phyloP scores from a whole-genome alignment of 2,113 vertebrate species.

The Martes martes region DNA sequence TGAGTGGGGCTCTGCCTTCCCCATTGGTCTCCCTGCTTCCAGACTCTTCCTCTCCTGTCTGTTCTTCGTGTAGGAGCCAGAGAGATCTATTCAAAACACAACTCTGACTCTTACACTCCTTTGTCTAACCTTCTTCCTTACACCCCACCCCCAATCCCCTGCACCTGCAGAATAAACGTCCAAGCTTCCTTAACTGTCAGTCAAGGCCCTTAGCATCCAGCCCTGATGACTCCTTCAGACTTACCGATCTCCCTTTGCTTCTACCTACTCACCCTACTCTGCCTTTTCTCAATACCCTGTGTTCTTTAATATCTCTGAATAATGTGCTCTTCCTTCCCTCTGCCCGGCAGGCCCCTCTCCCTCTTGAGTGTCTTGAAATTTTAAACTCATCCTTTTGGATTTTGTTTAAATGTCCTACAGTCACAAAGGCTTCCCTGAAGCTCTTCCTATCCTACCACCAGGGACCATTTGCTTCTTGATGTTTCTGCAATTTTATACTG shows the following conservation, averaged over 20 bases:
- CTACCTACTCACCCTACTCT: neutral
- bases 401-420: neutral
- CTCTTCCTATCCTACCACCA: neutral
- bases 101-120: neutral
- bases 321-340: neutral
- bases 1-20: neutral
- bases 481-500: neutral
- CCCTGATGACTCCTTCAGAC: neutral
- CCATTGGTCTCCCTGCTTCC: neutral
- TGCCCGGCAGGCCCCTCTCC: neutral
- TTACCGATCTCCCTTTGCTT: neutral
- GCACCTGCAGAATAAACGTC: neutral
- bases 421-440: neutral
- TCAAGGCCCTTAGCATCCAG: neutral
- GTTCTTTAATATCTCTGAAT: neutral
- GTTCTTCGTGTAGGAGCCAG: neutral
- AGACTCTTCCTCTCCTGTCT: neutral
- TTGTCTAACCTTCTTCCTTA: neutral
- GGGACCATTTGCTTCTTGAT: neutral
- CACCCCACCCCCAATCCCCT: neutral
- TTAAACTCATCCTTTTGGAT: neutral
- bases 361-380: neutral
- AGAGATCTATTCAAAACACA: neutral
- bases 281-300: neutral
- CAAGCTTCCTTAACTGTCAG: neutral